A percentile compares a stretch with the other conserved stretches of the same genome.
Evolutionary conservation across 2,113 vertebrate species (phyloP).

Genomic region (Donacobius atricapilla): DNA sequence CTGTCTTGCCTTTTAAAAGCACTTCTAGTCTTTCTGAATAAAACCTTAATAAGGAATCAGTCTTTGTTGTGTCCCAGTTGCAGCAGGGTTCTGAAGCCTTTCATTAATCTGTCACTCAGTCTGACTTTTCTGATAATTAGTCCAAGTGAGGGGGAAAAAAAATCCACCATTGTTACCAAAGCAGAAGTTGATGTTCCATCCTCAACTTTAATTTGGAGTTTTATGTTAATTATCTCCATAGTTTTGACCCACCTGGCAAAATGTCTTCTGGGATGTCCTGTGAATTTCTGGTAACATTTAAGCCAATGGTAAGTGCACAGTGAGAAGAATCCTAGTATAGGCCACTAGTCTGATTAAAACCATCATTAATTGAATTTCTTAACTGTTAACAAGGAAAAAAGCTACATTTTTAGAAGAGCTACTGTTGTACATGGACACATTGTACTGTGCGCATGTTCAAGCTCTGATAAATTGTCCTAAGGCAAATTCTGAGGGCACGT

Average conservation of each 20-base stretch:
- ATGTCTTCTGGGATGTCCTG: slow-evolving; percentile 88
- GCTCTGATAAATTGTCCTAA: background rate
- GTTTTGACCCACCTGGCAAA: slow-evolving; percentile 84
- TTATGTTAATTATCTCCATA: slow-evolving; percentile 39
- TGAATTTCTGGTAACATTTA: slow-evolving; percentile 81
- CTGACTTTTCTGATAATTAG: background rate
- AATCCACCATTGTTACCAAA: background rate
- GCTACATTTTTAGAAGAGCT: background rate
- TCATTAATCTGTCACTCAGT: slow-evolving; percentile 5
- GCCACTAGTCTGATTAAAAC: background rate
- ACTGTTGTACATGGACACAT: background rate
- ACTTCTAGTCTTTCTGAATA: background rate
- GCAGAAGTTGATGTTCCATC: background rate
- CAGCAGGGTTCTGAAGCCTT: background rate
- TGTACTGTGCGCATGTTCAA: background rate
- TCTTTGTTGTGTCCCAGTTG: background rate
- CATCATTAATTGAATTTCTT: background rate
- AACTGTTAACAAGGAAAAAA: background rate
- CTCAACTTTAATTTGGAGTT: background rate
- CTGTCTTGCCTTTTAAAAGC: background rate
- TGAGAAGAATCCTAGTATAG: background rate
- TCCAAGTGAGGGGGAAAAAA: background rate
- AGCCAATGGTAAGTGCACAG: slow-evolving; percentile 80
- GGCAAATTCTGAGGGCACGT: background rate
- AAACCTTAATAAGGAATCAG: background rate